A percentile compares a stretch with the other conserved stretches of the same genome.
phyloP scores from a whole-genome alignment of 2,888 invertebrate species.

The Sinhomidia bicolor region DNA sequence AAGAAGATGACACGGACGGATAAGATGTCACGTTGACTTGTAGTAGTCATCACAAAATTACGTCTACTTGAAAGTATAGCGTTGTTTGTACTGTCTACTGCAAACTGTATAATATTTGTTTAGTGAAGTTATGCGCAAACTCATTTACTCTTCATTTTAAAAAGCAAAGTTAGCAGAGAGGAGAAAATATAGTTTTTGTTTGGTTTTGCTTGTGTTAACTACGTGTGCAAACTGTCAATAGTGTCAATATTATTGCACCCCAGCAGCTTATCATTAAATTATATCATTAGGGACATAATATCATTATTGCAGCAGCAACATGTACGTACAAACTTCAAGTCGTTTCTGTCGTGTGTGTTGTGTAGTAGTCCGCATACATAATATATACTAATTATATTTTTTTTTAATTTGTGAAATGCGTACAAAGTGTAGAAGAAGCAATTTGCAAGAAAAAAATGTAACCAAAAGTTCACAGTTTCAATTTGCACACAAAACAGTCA shows the following conservation, averaged over 20 bases:
- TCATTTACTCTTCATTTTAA: no score
- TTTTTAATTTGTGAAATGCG: background rate
- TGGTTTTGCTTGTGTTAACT: background rate
- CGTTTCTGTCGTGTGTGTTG: background rate
- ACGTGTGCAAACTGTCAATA: background rate
- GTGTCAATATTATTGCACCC: conserved; percentile 2
- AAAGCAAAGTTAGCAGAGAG: background rate
- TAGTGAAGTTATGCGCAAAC: no score
- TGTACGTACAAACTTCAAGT: background rate
- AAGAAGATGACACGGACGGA: conserved; percentile 61
- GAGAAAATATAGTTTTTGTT: no score
- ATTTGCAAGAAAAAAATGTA: background rate
- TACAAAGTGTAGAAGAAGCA: background rate
- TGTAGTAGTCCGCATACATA: no score
- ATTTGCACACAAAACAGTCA: conserved; percentile 34
- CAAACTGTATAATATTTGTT: no score
- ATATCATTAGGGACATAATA: no score
- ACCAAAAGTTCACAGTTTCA: conserved; percentile 47
- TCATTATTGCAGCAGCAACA: background rate
- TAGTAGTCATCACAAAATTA: background rate
- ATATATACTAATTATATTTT: no score
- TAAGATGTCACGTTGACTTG: conserved; percentile 54
- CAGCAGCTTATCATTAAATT: background rate
- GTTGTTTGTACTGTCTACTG: no score
- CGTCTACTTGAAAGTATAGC: background rate